Conservation (phyloP, 2,888 invertebrate species). For the Drosophila flavopinicola region DNA sequence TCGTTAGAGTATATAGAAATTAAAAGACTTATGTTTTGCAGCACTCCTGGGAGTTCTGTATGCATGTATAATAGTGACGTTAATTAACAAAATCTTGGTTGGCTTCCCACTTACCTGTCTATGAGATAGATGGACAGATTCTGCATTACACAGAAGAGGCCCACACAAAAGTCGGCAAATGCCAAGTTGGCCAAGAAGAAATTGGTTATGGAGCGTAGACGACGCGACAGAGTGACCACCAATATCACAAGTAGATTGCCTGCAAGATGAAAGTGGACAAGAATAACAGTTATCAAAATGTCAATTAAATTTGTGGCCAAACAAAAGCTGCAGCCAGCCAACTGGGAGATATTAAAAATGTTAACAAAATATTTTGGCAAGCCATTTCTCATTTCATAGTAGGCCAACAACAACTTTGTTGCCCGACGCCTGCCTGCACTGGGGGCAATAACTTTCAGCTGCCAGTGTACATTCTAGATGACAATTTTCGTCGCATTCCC, state of each 20-base stretch:
- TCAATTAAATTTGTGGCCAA: slow-evolving; percentile 15
- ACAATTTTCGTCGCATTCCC: slow-evolving; percentile 46
- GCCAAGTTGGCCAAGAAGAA: slow-evolving; percentile 96
- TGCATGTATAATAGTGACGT: slow-evolving; percentile 8
- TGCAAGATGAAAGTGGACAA: slow-evolving; percentile 84
- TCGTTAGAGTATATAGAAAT: too few relatives aligned
- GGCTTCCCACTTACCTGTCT: slow-evolving; percentile 86
- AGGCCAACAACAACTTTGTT: slow-evolving; percentile 32
- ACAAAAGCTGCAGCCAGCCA: slow-evolving; percentile 27
- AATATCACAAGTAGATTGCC: slow-evolving; percentile 94
- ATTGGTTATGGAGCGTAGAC: slow-evolving; percentile 94
- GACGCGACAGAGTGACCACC: slow-evolving; percentile 92
- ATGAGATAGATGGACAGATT: slow-evolving; percentile 93
- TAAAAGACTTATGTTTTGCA: too few relatives aligned
- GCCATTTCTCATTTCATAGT: slow-evolving; percentile 8
- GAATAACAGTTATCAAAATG: slow-evolving; percentile 29
- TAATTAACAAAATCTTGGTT: slow-evolving; percentile 11
- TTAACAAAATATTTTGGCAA: slow-evolving; percentile 46
- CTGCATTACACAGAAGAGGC: slow-evolving; percentile 95
- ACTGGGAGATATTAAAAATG: slow-evolving; percentile 43
- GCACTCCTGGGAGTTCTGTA: neutral
- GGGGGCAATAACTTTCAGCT: slow-evolving; percentile 52
- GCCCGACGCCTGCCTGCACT: slow-evolving; percentile 3
- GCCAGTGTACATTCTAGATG: slow-evolving; percentile 34
- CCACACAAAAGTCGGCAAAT: slow-evolving; percentile 95